These are phyloP conservation scores for Microplitis deprimator DNA, from an alignment of 2,888 invertebrate genomes.

Conservation along the genomic window DNA sequence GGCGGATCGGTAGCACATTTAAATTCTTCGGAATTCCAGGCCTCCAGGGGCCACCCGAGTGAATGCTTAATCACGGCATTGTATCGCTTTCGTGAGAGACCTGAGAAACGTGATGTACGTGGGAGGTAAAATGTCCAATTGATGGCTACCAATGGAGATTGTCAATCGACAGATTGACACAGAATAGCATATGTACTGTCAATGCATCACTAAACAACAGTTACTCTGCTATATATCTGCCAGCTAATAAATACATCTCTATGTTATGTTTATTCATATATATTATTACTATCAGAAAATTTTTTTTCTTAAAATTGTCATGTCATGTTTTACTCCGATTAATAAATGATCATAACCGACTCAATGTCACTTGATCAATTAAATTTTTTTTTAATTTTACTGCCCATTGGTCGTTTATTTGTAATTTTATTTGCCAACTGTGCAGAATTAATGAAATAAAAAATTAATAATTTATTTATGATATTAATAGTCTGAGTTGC, in stretches of 20 bases:
- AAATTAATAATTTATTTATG: neutral
- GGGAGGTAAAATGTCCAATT: slow-evolving; percentile 12
- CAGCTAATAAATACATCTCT: neutral
- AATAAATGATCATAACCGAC: too few species aligned
- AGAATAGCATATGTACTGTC: slow-evolving; percentile 9
- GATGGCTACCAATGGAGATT: slow-evolving; percentile 12
- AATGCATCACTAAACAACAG: slow-evolving; percentile 2
- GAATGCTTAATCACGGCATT: slow-evolving; percentile 41
- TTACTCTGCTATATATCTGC: neutral
- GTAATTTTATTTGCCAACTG: neutral
- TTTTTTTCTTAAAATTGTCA: too few species aligned
- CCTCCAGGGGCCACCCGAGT: slow-evolving; percentile 36
- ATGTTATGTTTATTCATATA: slow-evolving; percentile 5
- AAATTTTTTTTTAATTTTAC: too few species aligned
- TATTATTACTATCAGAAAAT: neutral
- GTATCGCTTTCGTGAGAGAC: slow-evolving; percentile 31
- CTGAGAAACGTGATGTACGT: slow-evolving; percentile 15
- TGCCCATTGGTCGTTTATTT: too few species aligned
- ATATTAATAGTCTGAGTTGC: neutral
- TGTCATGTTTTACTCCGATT: too few species aligned
- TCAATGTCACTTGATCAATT: too few species aligned
- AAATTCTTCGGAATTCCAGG: slow-evolving; percentile 58
- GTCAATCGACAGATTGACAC: slow-evolving; percentile 17
- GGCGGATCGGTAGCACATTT: slow-evolving; percentile 63
- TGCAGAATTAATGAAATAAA: neutral